Evolutionary conservation across 2,888 invertebrate species (phyloP).

Genomic region (Crematogaster levior): DNA sequence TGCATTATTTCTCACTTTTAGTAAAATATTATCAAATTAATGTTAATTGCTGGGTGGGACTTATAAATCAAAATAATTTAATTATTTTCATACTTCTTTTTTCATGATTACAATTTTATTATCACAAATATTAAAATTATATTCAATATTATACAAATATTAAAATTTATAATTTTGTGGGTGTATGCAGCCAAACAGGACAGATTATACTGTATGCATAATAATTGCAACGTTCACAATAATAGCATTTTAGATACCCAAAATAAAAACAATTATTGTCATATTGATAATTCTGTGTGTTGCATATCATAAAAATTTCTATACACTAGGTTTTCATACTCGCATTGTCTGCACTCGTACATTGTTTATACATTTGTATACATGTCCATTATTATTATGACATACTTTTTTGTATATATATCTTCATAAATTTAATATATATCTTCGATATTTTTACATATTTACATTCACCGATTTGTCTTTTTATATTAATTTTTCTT

Average conservation of each 20-base stretch:
- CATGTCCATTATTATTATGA: too few relatives aligned
- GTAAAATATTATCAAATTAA: not conserved
- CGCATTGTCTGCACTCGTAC: not conserved
- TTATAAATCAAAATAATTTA: not conserved
- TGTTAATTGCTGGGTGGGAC: not conserved
- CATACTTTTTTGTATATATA: not conserved
- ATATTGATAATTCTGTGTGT: conserved; percentile 1
- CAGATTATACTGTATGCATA: not conserved
- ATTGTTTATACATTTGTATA: not conserved
- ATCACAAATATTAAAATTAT: not conserved
- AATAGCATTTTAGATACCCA: not conserved
- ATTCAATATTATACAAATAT: not conserved
- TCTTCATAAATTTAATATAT: not conserved
- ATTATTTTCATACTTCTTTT: conserved; percentile 4
- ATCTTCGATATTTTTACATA: not conserved
- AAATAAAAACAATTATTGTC: not conserved
- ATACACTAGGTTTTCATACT: not conserved
- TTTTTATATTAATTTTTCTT: not conserved
- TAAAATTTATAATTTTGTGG: not conserved
- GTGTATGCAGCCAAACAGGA: not conserved
- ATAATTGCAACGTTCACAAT: not conserved
- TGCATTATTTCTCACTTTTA: conserved; percentile 9
- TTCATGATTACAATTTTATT: not conserved
- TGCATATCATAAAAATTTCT: not conserved
- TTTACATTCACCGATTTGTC: not conserved